Conservation (phyloP, 2,888 invertebrate species). For the Pandemis corylana region DNA sequence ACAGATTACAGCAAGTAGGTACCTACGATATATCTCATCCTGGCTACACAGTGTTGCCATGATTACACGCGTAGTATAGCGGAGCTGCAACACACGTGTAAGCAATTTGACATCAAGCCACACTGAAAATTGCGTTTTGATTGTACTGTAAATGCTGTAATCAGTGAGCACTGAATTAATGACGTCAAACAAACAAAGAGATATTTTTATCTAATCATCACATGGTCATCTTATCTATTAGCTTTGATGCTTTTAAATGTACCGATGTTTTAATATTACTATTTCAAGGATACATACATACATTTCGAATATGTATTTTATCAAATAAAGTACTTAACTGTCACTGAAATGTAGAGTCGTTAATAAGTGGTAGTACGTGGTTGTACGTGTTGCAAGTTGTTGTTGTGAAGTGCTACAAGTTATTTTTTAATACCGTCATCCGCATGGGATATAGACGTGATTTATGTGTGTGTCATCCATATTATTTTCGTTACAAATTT, state of each 20-base stretch:
- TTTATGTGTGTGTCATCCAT: too few relatives aligned
- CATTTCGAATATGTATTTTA: too few relatives aligned
- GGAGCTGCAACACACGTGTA: constrained; percentile 16
- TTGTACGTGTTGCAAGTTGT: too few relatives aligned
- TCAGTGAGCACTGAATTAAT: constrained; percentile 32
- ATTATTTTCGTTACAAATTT: too few relatives aligned
- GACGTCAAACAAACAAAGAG: constrained; percentile 19
- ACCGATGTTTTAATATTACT: not conserved
- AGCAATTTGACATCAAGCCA: constrained; percentile 8
- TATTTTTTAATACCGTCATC: not conserved
- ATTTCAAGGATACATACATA: not conserved
- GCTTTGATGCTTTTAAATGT: not conserved
- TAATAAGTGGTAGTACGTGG: too few relatives aligned
- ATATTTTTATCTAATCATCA: constrained; percentile 25
- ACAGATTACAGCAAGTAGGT: too few relatives aligned
- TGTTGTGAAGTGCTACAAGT: not conserved
- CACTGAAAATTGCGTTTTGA: constrained; percentile 37
- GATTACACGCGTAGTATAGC: not conserved
- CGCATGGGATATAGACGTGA: too few relatives aligned
- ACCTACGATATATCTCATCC: too few relatives aligned
- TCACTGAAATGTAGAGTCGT: not conserved
- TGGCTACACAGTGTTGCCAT: too few relatives aligned
- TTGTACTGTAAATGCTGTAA: constrained; percentile 37
- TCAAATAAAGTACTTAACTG: too few relatives aligned
- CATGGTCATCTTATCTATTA: constrained; percentile 32